Evolutionary conservation across 1,140 invertebrate species (phyloP), one percentile per base, ranked within the genome.

Genomic region (Pristionchus pacificus): DNA sequence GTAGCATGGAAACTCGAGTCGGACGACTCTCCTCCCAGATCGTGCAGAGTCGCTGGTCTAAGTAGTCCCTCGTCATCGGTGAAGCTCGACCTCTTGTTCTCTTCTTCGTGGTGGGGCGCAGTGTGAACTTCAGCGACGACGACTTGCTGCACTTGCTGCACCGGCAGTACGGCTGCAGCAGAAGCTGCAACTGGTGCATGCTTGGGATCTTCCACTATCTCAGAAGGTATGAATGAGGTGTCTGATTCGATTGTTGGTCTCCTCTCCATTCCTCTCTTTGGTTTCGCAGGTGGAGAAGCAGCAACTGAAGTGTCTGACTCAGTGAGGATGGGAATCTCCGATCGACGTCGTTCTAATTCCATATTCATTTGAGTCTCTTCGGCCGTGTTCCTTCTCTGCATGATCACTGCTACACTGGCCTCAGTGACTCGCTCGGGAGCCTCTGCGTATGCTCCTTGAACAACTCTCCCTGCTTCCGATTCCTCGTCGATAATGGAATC

Each of bases 61-160:
- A 29, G 19, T 27, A 67, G 19, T 2, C 6, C 24, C 65, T 27
- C 15, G 27, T 67, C 38, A 67, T 27, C 58, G 2, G 65, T 67
- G 14, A 33, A 6, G 6, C 19, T 49, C 19, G 6, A 10, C 38
- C 19, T 49, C 38, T 10, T 49, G 38, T 49, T 49, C 38, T 49
- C 38, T 19, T 49, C 38, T 49, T 49, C 38, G n/a, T n/a, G n/a
- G n/a, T n/a, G n/a, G n/a, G n/a, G n/a, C n/a, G n/a, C n/a, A n/a
- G n/a, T n/a, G n/a, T n/a, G n/a, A n/a, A n/a, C n/a, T n/a, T n/a
- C n/a, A n/a, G n/a, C n/a, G n/a, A n/a, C n/a, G n/a, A n/a, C n/a
- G n/a, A n/a, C n/a, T n/a, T n/a, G n/a, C n/a, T n/a, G n/a, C n/a
- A n/a, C n/a, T n/a, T n/a, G n/a, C 13, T 6, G 60, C 10, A 61